Evolutionary conservation across 2,797 vertebrate genomes (phyloP), one percentile per base, ranked within the genome.

Genomic region (Ara ararauna): DNA sequence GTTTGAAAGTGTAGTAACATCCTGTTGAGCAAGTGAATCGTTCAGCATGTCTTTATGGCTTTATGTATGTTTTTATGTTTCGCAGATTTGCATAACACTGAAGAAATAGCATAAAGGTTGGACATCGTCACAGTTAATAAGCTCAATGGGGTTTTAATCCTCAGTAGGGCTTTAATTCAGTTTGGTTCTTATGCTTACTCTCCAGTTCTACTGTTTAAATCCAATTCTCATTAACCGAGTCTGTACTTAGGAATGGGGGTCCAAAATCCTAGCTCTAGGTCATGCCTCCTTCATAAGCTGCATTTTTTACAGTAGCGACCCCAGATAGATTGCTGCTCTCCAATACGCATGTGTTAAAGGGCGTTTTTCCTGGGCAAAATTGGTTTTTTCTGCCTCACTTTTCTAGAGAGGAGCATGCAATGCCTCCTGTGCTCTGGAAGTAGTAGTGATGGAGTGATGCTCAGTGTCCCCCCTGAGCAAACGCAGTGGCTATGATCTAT

Each of bases 381-480:
- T 0, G 3, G 6, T 3, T 2, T 70, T 72, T 66, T 70, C 38
- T 61, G 19, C 22, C 32, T 70, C 10, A 2, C 7, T 65, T 61
- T 61, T 79, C 42, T 40, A 6, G 45, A 66, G 20, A 48, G 42
- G 34, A 56, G 13, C 17, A 1, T 3, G 26, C 5, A 6, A 22
- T 80, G 42, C 53, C 6, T 5, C 29, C 62, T 60, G 5, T 0
- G 0, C 50, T 76, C 1, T 0, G 2, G 53, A 38, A 21, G 27
- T 18, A 10, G 27, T 38, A 51, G 45, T 15, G 54, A 32, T 45
- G 27, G n/a, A 30, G 9, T 7, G 26, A 34, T 75, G 62, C 38
- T 88, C 45, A 75, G 38, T 44, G 87, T 45, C 30, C 5, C 26
- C 73, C 29, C 38, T 66, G 6, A 62, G 42, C 36, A 73, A 70